Base-by-base conservation (phyloP, 2,113 vertebrate species). In the Perca fluviatilis region DNA sequence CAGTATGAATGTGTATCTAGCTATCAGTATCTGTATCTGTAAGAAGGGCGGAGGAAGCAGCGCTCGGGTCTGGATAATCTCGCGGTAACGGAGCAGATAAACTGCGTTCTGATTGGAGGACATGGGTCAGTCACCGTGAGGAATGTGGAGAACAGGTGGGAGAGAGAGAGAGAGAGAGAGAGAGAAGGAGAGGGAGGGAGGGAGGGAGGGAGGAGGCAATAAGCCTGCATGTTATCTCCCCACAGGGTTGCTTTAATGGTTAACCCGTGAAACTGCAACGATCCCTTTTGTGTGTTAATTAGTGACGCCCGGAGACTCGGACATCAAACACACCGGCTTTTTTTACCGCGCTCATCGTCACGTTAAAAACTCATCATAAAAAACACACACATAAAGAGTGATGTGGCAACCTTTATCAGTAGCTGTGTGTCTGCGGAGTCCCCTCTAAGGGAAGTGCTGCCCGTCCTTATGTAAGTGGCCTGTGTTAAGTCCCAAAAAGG, bases 61-160 rank as follows among this genome's bases (percentile, higher is more conserved):
- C 6, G 10, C 57, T 36, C 27, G 1, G 61, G 33, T 23, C 30
- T 61, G 1, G 6, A 53, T 56, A 30, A 74, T 80, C 85, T 86
- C 21, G 4, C 49, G 0, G 53, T 43, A 79, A 60, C 49, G 53
- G 62, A 74, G 53, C 47, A 66, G 61, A 63, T 74, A 56, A 83
- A 58, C 54, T 54, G 40, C 50, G 7, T 40, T 49, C 33, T 60
- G 85, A 88, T 80, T 85, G 81, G 79, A 82, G 46, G 80, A 88
- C 78, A 90, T 33, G 81, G 91, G 84, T 91, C 90, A 90, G 82
- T 89, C 82, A 19, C 51, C 46, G 54, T 0, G 18, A 91, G 89
- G 92, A 92, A 93, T 92, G 90, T 74, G 69, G 30, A n/a, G 64
- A 79, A 83, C 80, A 92, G 88, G 87, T 87, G 75, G 85, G 70